These are phyloP conservation scores for Volucella bombylans DNA, from an alignment of 2,888 invertebrate species.

Conservation along the genomic window DNA sequence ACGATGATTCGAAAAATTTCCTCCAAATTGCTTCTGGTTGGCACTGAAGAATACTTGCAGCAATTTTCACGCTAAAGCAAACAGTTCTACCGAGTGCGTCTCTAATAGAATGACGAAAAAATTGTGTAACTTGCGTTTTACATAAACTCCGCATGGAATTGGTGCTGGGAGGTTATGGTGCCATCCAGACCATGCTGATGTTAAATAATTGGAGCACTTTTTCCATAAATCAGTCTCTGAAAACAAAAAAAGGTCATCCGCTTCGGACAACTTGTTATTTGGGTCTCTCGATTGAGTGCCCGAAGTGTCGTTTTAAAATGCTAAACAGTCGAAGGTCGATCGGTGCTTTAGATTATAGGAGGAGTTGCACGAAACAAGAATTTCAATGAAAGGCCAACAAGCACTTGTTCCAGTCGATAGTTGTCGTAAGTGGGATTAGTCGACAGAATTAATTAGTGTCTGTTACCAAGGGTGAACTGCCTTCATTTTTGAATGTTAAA, in stretches of 20 bases:
- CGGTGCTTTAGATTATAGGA: slow-evolving; percentile 42
- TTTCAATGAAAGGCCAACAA: slow-evolving; percentile 55
- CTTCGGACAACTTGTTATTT: slow-evolving; percentile 35
- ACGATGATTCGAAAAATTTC: slow-evolving; percentile 16
- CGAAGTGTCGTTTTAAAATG: slow-evolving; percentile 24
- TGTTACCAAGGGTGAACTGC: not conserved
- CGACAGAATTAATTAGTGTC: slow-evolving; percentile 31
- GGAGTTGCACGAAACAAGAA: slow-evolving; percentile 41
- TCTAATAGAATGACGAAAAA: slow-evolving; percentile 3
- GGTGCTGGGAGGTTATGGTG: not conserved
- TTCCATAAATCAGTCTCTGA: slow-evolving; percentile 2
- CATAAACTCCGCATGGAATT: slow-evolving; percentile 9
- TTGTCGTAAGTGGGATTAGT: slow-evolving; percentile 32
- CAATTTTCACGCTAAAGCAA: not conserved
- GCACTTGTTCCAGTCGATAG: slow-evolving; percentile 18
- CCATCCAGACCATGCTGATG: slow-evolving; percentile 27
- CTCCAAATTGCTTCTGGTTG: not conserved
- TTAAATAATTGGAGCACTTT: slow-evolving; percentile 17
- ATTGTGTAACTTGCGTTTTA: slow-evolving; percentile 22
- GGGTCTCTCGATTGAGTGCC: slow-evolving; percentile 16
- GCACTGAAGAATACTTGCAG: not conserved
- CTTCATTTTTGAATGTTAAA: too few species aligned
- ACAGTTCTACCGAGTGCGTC: slow-evolving; percentile 24
- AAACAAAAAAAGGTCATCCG: slow-evolving; percentile 13
- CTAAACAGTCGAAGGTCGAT: slow-evolving; percentile 47